Base-by-base conservation (phyloP, 2,888 invertebrate species). In the Cryptocephalus moraei region DNA sequence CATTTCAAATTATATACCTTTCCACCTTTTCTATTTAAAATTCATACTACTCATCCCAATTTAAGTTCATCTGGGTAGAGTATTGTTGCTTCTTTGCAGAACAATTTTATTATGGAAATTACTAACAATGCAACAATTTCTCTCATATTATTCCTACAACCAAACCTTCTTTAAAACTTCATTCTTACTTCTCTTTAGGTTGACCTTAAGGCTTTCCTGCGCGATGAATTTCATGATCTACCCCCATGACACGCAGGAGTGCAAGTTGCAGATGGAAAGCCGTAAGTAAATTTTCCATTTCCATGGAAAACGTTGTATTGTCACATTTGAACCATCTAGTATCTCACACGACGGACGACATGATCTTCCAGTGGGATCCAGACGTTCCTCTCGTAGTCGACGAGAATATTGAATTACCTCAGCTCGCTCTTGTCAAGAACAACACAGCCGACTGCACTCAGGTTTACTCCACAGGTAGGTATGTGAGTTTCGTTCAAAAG, bases 141-240 rank as follows among this genome's bases (percentile, higher is more conserved):
- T 2, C 2, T 2, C 6, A 22, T 22, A 22, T 22, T 22, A 22
- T 22, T 22, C 22, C 6, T 22, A 22, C 22, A 22, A 22, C 22
- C 2, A 22, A 4, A 22, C 6, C 22, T 2, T 22, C 22, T 22
- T 2, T 6, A 22, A 22, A 22, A n/a, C n/a, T 22, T 22, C 6
- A 22, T 22, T 22, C 22, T 6, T 22, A 22, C 22, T 22, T 6
- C 6, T 6, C 22, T 22, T 22, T 22, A 83, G 82, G 62, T 67
- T 93, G 56, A 92, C 93, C 0, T 68, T 93, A 52, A 85, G 85
- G 54, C 72, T 94, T 33, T 92, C 91, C 0, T 94, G 93, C 63
- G 91, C 91, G 1, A 94, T 94, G 93, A 91, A 92, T 70, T 91
- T 93, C 68, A 81, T 90, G 62, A 89, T 91, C 63, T 94, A 93